Evolutionary conservation across 2,888 invertebrate genomes (phyloP).

Genomic region (Drosophila cyrtoloma): DNA sequence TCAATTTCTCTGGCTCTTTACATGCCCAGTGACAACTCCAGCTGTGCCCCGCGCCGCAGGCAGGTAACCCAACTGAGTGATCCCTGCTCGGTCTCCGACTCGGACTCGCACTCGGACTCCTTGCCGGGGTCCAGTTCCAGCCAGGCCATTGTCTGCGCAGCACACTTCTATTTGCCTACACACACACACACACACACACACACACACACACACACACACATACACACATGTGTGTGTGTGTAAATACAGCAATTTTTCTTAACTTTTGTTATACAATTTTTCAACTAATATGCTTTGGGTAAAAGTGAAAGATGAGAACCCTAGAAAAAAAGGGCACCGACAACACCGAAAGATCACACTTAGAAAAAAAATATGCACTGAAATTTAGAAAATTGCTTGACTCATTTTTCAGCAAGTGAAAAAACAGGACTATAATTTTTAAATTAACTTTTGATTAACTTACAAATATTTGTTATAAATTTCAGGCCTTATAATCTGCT

Average conservation of each 20-base stretch:
- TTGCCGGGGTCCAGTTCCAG: conserved; percentile 55
- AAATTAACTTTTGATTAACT: not conserved
- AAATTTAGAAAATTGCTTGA: not conserved
- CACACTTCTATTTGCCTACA: conserved; percentile 68
- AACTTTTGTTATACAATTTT: conserved; percentile 78
- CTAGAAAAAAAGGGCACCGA: conserved; percentile 67
- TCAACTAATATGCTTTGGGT: conserved; percentile 69
- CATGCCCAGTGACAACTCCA: conserved; percentile 85
- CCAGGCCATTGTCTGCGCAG: conserved; percentile 68
- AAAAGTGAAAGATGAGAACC: conserved; percentile 80
- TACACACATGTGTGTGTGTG: conserved; percentile 1
- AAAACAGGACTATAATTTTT: not conserved
- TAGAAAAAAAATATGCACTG: not conserved
- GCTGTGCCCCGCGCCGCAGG: conserved; percentile 81
- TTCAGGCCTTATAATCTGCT: not conserved
- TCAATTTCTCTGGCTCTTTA: conserved; percentile 78
- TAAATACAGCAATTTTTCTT: conserved; percentile 57
- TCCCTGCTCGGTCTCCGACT: conserved; percentile 30
- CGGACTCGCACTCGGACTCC: conserved; percentile 30
- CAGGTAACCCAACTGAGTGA: conserved; percentile 65
- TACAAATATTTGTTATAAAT: not conserved
- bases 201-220: not conserved
- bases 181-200: conserved; percentile 11
- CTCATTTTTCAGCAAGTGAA: not conserved
- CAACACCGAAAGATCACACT: conserved; percentile 17